phyloP scores from a whole-genome alignment of 2,113 vertebrate genomes.

The Cnemophilus loriae region DNA sequence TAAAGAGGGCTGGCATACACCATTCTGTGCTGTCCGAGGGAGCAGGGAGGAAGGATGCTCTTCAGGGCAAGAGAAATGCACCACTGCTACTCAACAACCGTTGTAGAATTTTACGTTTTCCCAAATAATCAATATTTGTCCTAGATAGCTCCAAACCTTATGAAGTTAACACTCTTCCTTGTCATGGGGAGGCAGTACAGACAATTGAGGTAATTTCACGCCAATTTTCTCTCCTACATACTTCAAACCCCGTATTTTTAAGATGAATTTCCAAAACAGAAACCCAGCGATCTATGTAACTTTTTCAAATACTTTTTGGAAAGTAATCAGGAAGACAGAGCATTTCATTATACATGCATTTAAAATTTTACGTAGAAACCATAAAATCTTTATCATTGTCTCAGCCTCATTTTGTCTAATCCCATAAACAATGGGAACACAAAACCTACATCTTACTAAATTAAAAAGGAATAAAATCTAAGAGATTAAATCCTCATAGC shows the following conservation, averaged over 20 bases:
- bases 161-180: not conserved
- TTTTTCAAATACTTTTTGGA: not conserved
- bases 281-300: accelerated
- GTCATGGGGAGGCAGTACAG: not conserved
- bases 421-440: not conserved
- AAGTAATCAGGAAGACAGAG: not conserved
- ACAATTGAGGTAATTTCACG: not conserved
- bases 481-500: not conserved
- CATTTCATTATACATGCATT: not conserved
- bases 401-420: not conserved
- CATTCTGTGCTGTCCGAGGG: not conserved
- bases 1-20: too few relatives aligned
- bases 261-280: not conserved
- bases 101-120: not conserved
- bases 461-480: not conserved
- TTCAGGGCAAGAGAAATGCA: not conserved
- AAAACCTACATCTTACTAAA: not conserved
- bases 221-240: not conserved
- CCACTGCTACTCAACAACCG: not conserved
- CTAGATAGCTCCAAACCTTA: not conserved
- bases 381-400: not conserved
- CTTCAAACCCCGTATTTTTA: not conserved
- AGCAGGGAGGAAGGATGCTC: not conserved
- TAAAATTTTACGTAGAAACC: not conserved
- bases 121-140: not conserved